A percentile compares a stretch with the other conserved stretches of the same genome.
Evolutionary conservation across 1,140 invertebrate genomes (phyloP).

Genomic region (Trachymyrmex septentrionalis): DNA sequence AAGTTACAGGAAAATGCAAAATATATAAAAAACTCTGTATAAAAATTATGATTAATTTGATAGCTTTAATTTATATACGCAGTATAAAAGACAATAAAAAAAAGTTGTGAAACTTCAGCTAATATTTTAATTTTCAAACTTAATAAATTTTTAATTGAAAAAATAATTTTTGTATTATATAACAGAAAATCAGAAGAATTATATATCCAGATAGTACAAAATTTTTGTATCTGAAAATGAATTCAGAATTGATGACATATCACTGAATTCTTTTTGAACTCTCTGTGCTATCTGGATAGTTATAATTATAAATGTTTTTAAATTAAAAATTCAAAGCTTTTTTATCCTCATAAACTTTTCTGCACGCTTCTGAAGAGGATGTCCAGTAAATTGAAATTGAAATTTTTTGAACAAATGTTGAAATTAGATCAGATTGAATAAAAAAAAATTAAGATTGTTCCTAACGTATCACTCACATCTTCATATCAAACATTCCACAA

Average conservation of each 20-base stretch:
- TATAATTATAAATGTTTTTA: neutral
- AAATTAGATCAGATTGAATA: neutral
- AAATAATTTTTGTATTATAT: neutral
- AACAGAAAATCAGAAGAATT: conserved; percentile 9
- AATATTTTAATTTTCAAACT: conserved; percentile 1
- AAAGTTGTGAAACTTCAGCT: neutral
- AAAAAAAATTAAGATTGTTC: conserved; percentile 19
- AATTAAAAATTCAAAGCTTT: neutral
- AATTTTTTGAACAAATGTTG: neutral
- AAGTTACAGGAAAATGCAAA: neutral
- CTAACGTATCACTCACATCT: neutral
- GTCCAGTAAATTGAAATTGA: conserved; percentile 57
- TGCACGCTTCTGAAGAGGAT: conserved; percentile 74
- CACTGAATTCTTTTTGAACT: no score
- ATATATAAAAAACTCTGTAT: neutral
- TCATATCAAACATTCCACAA: conserved; percentile 22
- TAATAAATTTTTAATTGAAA: conserved; percentile 3
- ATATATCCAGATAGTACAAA: neutral
- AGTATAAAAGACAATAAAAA: neutral
- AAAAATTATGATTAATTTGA: neutral
- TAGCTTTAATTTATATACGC: neutral
- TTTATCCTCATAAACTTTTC: neutral
- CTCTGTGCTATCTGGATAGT: neutral
- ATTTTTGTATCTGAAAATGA: no score
- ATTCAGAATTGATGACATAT: no score